phyloP scores from a whole-genome alignment of 2,113 vertebrate species.

The Neodontobutis hainanensis region DNA sequence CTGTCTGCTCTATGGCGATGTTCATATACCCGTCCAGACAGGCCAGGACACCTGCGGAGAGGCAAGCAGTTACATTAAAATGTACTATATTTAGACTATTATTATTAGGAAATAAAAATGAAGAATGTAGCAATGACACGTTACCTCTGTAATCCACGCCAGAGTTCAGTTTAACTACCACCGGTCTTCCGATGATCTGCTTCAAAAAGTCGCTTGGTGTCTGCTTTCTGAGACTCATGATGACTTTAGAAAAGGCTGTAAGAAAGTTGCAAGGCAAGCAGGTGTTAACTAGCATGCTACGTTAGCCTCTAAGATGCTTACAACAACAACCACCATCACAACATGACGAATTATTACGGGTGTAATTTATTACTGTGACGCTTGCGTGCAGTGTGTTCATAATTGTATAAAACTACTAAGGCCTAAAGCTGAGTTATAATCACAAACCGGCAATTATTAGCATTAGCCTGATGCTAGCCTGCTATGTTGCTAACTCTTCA shows the following conservation, averaged over 20 bases:
- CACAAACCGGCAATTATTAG: neutral
- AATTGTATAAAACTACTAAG: neutral
- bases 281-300: neutral
- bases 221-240: conserved; percentile 96
- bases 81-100: neutral
- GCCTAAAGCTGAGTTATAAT: no score
- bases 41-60: conserved; percentile 89
- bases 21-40: conserved; percentile 99
- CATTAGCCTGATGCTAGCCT: conserved; percentile 11
- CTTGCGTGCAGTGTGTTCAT: neutral
- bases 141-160: conserved; percentile 98
- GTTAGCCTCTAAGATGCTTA: conserved; percentile 17
- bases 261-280: no score
- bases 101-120: neutral
- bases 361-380: accelerated
- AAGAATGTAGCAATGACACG: neutral
- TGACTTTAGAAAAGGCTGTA: conserved; percentile 42
- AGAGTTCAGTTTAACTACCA: conserved; percentile 98
- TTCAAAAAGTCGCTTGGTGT: conserved; percentile 98
- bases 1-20: conserved; percentile 97
- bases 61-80: neutral
- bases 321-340: neutral
- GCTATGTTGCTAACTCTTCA: conserved; percentile 3
- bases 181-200: conserved; percentile 98
- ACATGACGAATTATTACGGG: neutral